phyloP scores from a whole-genome alignment of 2,797 vertebrate species.

The Telmatherina bonti region DNA sequence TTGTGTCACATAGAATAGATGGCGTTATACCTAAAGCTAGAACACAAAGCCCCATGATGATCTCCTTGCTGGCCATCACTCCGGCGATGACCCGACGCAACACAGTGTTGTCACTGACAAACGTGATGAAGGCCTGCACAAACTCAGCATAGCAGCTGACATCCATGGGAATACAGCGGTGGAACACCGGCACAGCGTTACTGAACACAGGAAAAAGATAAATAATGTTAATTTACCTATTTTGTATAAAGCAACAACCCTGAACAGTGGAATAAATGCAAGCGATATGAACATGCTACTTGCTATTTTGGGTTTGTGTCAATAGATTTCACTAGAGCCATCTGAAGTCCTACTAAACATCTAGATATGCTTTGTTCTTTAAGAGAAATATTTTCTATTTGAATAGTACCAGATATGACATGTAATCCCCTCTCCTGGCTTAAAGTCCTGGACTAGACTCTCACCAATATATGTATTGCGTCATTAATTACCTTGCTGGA shows the following conservation, averaged over 20 bases:
- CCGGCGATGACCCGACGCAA: slow-evolving; percentile 94
- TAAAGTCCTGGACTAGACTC: not conserved
- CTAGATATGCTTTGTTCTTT: not conserved
- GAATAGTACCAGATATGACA: not conserved
- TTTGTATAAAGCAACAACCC: not conserved
- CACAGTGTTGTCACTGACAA: slow-evolving; percentile 95
- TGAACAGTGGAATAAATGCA: no score
- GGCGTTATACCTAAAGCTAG: slow-evolving; percentile 90
- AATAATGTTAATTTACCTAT: not conserved
- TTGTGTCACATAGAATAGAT: not conserved
- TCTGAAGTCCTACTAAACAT: not conserved
- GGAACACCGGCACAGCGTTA: slow-evolving; percentile 90
- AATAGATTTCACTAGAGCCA: not conserved
- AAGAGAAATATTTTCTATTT: not conserved
- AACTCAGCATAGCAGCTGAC: slow-evolving; percentile 94
- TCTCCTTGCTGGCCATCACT: slow-evolving; percentile 98
- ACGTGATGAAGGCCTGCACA: slow-evolving; percentile 92
- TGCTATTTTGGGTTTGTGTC: not conserved
- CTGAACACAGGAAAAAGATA: slow-evolving; percentile 54
- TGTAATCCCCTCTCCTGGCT: not conserved
- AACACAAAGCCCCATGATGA: slow-evolving; percentile 97
- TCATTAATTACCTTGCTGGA: slow-evolving; percentile 86
- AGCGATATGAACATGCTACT: not conserved
- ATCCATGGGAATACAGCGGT: slow-evolving; percentile 94
- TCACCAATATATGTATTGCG: no score